A percentile compares a stretch with the other conserved stretches of the same genome.
Conservation (phyloP, 2,113 vertebrate genomes). For the Brienomyrus longianalis region DNA sequence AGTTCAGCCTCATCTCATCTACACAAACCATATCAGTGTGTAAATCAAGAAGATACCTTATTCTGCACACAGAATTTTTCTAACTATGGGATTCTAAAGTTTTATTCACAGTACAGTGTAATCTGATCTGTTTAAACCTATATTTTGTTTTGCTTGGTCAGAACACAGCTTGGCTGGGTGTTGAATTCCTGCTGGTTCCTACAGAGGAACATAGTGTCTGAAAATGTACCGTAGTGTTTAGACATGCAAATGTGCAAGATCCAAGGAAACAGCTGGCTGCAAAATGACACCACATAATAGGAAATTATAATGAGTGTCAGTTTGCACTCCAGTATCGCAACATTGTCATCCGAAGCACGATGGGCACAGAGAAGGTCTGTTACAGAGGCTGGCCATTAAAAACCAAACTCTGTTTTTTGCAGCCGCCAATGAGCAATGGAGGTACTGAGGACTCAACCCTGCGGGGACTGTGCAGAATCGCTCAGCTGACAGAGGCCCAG, state of each 20-base stretch:
- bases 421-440: background rate
- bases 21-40: background rate
- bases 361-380: background rate
- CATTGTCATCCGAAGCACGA: background rate
- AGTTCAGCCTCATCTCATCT: background rate
- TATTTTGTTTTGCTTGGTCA: background rate
- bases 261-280: background rate
- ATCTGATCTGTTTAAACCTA: background rate
- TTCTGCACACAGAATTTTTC: background rate
- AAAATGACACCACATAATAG: background rate
- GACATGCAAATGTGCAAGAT: background rate
- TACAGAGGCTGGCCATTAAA: background rate
- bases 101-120: background rate
- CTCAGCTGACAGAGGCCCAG: constrained; percentile 20
- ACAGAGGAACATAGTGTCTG: background rate
- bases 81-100: background rate
- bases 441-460: constrained; percentile 13
- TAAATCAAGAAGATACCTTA: background rate
- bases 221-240: background rate
- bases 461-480: constrained; percentile 28
- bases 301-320: background rate
- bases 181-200: background rate
- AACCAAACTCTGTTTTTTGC: background rate
- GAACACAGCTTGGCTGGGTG: background rate
- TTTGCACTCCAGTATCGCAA: background rate